Conservation (phyloP, 1,140 invertebrate species). For the Diplogasteroides magnus region DNA sequence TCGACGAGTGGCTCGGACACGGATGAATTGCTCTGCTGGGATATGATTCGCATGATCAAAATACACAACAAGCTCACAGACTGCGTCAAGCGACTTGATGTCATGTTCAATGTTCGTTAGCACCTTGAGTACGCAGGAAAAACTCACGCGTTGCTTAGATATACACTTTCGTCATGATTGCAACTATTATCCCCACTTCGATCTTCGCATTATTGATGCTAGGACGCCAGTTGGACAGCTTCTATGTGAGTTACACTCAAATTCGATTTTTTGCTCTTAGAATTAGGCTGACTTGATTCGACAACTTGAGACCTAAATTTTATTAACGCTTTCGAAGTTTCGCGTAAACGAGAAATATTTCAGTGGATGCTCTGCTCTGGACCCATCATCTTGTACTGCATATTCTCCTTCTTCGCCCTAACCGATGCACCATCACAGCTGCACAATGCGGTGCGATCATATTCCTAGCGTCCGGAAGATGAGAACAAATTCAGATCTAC, state of each 20-base stretch:
- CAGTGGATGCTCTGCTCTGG: constrained; percentile 12
- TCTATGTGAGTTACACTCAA: no score
- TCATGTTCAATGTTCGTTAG: neutral
- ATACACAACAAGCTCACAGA: neutral
- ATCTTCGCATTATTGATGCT: neutral
- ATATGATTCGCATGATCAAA: neutral
- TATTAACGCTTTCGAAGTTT: no score
- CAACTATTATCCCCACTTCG: neutral
- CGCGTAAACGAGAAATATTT: no score
- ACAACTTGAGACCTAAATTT: no score
- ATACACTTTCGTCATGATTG: neutral
- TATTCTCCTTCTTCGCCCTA: constrained; percentile 29
- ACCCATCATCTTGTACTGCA: constrained; percentile 26
- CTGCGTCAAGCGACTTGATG: neutral
- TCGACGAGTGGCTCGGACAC: no score
- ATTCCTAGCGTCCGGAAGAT: neutral
- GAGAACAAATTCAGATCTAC: constrained; percentile 10
- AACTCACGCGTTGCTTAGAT: neutral
- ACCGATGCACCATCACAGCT: constrained; percentile 33
- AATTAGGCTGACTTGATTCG: no score
- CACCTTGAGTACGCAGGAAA: neutral
- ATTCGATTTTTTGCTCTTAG: no score
- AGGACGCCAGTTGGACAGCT: neutral
- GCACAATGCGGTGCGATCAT: constrained; percentile 26
- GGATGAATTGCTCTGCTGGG: no score